These are phyloP conservation scores for Musca domestica DNA, from an alignment of 1,140 invertebrate species.

Conservation along the genomic window DNA sequence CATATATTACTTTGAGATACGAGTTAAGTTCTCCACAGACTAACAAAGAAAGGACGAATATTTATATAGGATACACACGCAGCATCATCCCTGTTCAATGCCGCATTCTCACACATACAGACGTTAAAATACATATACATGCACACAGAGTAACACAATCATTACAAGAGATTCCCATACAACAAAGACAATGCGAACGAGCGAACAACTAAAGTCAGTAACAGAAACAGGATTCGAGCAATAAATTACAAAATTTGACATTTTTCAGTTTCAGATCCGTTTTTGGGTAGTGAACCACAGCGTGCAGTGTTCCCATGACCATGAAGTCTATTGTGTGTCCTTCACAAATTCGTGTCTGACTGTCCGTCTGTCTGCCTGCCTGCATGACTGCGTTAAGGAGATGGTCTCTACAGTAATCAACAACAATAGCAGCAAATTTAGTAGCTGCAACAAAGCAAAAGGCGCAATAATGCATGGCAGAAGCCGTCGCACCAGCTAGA, in stretches of 20 bases:
- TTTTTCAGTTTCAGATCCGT: slow-evolving; percentile 53
- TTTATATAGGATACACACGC: slow-evolving; percentile 1
- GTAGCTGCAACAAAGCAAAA: not conserved
- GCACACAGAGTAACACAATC: not conserved
- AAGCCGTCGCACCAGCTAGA: too few relatives aligned
- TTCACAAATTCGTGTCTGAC: not conserved
- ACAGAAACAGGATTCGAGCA: slow-evolving; percentile 54
- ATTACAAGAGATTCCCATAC: not conserved
- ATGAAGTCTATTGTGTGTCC: slow-evolving; percentile 3
- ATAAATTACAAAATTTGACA: slow-evolving; percentile 54
- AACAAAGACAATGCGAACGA: slow-evolving; percentile 6
- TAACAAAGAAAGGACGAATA: not conserved
- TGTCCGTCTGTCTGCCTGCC: not conserved
- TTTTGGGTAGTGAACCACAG: slow-evolving; percentile 24
- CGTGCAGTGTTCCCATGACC: slow-evolving; percentile 11
- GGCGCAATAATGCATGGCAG: too few relatives aligned
- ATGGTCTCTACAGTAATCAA: not conserved
- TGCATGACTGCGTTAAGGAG: not conserved
- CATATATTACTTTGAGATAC: not conserved
- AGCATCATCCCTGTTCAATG: not conserved
- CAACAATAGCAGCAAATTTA: not conserved
- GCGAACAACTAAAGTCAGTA: slow-evolving; percentile 39
- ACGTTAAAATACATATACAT: not conserved
- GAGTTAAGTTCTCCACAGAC: not conserved
- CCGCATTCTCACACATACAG: not conserved